Evolutionary conservation across 2,888 invertebrate species (phyloP).

Genomic region (Caenorhabditis becei): DNA sequence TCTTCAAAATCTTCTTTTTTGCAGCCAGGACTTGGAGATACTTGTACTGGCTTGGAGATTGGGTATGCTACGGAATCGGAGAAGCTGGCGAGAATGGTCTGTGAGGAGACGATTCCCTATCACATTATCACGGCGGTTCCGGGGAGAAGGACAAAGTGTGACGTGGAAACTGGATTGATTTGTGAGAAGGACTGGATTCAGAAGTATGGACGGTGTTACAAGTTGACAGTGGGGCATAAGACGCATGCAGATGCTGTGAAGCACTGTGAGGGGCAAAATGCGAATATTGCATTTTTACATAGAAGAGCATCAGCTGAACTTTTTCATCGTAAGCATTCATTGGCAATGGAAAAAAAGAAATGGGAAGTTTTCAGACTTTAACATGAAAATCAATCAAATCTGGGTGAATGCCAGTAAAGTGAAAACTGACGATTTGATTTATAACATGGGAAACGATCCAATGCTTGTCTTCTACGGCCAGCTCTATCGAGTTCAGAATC

Average conservation of each 20-base stretch:
- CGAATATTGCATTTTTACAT: not conserved
- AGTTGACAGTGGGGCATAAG: not conserved
- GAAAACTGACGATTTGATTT: not conserved
- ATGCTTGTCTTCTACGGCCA: not conserved
- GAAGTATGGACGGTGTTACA: slow-evolving; percentile 7
- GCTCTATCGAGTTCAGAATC: not conserved
- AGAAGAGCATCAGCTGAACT: too few relatives aligned
- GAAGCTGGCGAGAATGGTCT: not conserved
- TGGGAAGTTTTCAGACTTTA: not conserved
- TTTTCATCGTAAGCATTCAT: too few relatives aligned
- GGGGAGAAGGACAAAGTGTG: not conserved
- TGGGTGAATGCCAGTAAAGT: slow-evolving; percentile 7
- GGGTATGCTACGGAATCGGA: too few relatives aligned
- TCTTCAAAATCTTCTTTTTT: too few relatives aligned
- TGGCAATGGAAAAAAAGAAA: not conserved
- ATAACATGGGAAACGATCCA: not conserved
- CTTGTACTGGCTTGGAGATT: too few relatives aligned
- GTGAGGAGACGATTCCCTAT: not conserved
- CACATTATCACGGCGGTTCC: not conserved
- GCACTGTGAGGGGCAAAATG: not conserved
- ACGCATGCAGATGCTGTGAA: not conserved
- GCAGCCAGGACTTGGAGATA: too few relatives aligned
- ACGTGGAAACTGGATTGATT: slow-evolving; percentile 2
- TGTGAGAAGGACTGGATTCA: slow-evolving; percentile 4
- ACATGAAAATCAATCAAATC: not conserved